These are phyloP conservation scores for Trilocha varians DNA, from an alignment of 2,888 invertebrate species.

Conservation along the genomic window DNA sequence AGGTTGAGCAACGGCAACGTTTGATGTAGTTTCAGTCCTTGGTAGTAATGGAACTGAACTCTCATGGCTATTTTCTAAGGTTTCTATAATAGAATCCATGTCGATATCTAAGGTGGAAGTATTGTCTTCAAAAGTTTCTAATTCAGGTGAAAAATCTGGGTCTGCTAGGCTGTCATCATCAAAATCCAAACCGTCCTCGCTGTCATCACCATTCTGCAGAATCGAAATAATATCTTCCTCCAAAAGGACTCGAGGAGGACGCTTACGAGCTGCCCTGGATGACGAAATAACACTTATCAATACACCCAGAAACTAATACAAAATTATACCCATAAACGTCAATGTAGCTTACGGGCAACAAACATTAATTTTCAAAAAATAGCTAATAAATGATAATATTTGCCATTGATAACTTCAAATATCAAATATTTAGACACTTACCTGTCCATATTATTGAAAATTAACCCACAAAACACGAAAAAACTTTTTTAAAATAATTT, in stretches of 20 bases:
- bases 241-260: background rate
- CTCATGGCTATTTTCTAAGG: background rate
- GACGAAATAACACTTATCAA: background rate
- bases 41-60: background rate
- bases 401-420: background rate
- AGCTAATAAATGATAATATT: background rate
- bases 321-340: no score
- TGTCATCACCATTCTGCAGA: conserved; percentile 6
- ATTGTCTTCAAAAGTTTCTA: background rate
- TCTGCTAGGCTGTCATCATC: conserved; percentile 10
- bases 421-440: background rate
- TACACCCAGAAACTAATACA: background rate
- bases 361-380: background rate
- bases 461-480: background rate
- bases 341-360: background rate
- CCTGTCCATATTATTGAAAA: no score
- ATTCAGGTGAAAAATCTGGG: conserved; percentile 8
- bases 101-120: background rate
- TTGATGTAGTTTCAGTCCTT: background rate
- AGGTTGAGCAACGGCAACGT: background rate
- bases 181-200: conserved; percentile 10
- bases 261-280: background rate
- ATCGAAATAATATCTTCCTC: background rate
- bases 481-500: background rate
- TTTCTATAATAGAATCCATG: background rate